Base-by-base conservation (phyloP, 2,888 invertebrate genomes). In the Entomobrya multifasciata region DNA sequence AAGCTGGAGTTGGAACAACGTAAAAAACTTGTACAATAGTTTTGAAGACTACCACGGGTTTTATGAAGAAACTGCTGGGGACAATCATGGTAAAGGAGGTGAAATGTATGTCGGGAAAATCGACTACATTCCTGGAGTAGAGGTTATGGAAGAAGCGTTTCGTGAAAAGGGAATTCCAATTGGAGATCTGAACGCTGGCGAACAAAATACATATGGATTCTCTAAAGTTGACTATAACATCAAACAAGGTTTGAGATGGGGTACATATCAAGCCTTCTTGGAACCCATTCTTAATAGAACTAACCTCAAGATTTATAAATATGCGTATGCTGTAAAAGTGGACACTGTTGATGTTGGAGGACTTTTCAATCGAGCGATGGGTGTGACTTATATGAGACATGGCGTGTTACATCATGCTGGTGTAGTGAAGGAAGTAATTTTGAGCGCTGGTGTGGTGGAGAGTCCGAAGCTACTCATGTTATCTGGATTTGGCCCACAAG, bases 1-100 rank as follows among this genome's bases (percentile, higher is more conserved):
- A 3, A 57, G 67, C 20, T 89, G 88, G 89, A 36, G 15, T 5
- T 89, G 80, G 72, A 65, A 55, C 15, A 87, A 81, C 27, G 27
- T 89, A 0, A 52, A 83, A 22, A 76, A 85, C 0, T 74, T 78
- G 0, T 89, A 57, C 60, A 86, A 83, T 49, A 44, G 13, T 0
- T 30, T 87, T 15, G 89, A 89, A 62, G 87, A 87, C 25, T 89
- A 89, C 41, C 82, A 87, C 22, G 89, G 89, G 0, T 87, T 84
- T 47, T 88, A 87, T 72, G 72, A 80, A 60, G 36, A 27, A 0
- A 67, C 57, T 4, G 57, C 78, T 6, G 52, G 55, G 0, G 49
- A 52, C 13, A 82, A 76, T n/a, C 89, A 89, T 22, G 89, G 88
- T 0, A 41, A 74, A 0, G 82, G 67, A 13, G 88, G 88, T 8